Evolutionary conservation across 2,888 invertebrate species (phyloP), one percentile per base, ranked within the genome.

Genomic region (Geotrupes spiniger): DNA sequence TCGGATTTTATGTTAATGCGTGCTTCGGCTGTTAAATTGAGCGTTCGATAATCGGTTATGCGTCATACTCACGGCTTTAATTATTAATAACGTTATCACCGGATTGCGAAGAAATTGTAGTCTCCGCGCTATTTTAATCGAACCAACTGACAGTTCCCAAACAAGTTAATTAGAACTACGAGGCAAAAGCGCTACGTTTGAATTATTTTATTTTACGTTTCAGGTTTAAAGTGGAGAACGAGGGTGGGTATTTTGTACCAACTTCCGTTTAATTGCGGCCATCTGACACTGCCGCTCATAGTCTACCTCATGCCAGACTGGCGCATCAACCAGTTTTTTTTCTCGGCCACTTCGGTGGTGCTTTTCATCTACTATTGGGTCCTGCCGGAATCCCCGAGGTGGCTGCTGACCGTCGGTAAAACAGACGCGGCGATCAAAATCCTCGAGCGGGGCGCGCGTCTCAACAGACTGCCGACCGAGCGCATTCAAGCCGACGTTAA

Each of bases 321-420:
- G 82, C 70, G 76, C 15, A 69, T 74, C 52, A 74, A 80, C 44
- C 81, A 82, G 63, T 63, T 79, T 14, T 75, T 77, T 3, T 76
- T 81, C 31, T 79, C 79, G 1, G 53, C 78, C 6, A 82, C 83
- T 1, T 79, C 82, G 0, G 58, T 83, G 26, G 57, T 87, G 26
- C 74, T 85, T 3, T 67, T 83, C 28, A 69, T 76, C 0, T 85
- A 82, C 55, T 83, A 81, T 61, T 86, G 84, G 80, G 63, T 87
- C 4, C 72, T 89, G 44, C 88, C 88, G 0, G 90, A 90, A 72
- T 89, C 89, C 2, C 89, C 90, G 0, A 77, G 89, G 44, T 90
- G 89, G 89, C 73, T 89, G 5, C 76, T 87, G 33, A 82, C 85
- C 8, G 79, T 81, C 1, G 87, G 86, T 0, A 77, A 76, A 51